Conservation (phyloP, 2,113 vertebrate genomes). For the Callocephalon fimbriatum region DNA sequence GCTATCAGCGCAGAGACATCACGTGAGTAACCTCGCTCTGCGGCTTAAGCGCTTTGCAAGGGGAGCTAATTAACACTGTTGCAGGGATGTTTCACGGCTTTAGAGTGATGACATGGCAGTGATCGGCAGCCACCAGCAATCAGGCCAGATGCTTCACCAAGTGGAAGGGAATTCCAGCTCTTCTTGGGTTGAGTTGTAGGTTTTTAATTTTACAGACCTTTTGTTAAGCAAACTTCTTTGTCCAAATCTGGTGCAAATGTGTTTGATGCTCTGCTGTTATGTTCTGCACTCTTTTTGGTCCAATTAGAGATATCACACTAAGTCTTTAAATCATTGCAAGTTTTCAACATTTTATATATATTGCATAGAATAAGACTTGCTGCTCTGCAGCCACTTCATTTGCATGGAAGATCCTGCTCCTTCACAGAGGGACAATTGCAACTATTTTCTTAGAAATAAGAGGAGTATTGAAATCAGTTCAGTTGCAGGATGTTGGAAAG, state of each 20-base stretch:
- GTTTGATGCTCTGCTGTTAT: background rate
- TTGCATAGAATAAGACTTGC: background rate
- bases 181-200: background rate
- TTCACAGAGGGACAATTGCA: background rate
- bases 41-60: background rate
- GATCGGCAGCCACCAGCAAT: background rate
- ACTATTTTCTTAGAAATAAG: background rate
- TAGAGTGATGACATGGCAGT: slow-evolving; percentile 32
- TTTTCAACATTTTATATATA: background rate
- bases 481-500: background rate
- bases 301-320: background rate
- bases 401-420: background rate
- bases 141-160: background rate
- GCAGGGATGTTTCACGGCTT: background rate
- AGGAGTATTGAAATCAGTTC: background rate
- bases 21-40: slow-evolving; percentile 84
- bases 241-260: background rate
- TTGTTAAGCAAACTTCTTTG: background rate
- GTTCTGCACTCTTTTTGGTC: background rate
- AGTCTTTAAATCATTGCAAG: background rate
- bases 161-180: slow-evolving; percentile 25
- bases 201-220: background rate
- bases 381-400: background rate
- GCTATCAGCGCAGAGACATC: slow-evolving; percentile 96
- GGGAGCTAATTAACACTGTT: slow-evolving; percentile 25